Evolutionary conservation across 2,797 vertebrate genomes (phyloP).

Genomic region (Intellagama lesueurii): DNA sequence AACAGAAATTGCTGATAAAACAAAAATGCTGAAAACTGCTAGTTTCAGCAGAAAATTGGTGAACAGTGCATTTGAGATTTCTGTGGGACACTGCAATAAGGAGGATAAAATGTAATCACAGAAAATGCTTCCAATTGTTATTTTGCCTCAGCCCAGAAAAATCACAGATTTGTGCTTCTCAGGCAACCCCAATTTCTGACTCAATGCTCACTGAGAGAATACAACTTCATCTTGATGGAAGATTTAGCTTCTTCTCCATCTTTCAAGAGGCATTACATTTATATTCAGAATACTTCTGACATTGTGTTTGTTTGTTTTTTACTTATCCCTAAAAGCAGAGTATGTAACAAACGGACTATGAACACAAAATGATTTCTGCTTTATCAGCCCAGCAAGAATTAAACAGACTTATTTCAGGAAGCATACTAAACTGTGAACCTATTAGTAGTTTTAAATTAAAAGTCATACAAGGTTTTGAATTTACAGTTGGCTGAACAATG

Average conservation of each 20-base stretch:
- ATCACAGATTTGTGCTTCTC: constrained; percentile 49
- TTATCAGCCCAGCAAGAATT: constrained; percentile 21
- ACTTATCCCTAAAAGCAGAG: not conserved
- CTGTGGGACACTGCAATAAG: constrained; percentile 11
- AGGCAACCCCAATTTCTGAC: not conserved
- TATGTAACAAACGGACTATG: not conserved
- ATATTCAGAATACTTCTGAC: constrained; percentile 40
- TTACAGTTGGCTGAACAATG: not conserved
- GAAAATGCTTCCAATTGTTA: constrained; percentile 19
- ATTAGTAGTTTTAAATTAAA: constrained; percentile 34
- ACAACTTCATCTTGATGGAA: constrained; percentile 7
- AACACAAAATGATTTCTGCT: not conserved
- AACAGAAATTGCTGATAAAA: constrained; percentile 54
- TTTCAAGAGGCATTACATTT: constrained; percentile 5
- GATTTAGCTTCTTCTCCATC: constrained; percentile 34
- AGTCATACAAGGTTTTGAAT: not conserved
- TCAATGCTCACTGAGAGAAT: constrained; percentile 26
- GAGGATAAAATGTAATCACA: constrained; percentile 18
- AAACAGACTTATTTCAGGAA: constrained; percentile 34
- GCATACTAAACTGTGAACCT: constrained; percentile 8
- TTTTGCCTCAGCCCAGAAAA: constrained; percentile 59
- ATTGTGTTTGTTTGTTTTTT: not conserved
- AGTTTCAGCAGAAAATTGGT: constrained; percentile 61
- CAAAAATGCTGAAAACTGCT: constrained; percentile 49
- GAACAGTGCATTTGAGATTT: constrained; percentile 52